Evolutionary conservation across 2,113 vertebrate species (phyloP), one percentile per base, ranked within the genome.

Genomic region (Trematocara zebra): DNA sequence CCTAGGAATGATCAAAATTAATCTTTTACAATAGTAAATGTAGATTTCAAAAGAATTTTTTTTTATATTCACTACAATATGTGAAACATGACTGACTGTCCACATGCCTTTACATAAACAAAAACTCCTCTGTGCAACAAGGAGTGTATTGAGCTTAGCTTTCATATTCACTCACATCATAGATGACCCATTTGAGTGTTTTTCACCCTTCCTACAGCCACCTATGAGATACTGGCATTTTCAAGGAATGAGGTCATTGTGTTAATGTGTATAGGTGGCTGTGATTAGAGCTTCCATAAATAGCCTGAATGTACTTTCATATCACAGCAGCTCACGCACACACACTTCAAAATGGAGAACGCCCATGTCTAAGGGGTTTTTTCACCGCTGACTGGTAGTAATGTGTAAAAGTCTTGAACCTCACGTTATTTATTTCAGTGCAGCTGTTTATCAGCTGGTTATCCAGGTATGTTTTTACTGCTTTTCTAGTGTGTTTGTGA

Each of bases 281-380:
- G 82, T 91, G 90, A 93, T 93, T 91, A 91, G 88, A 81, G 87
- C 76, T 69, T 84, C 94, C 94, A 94, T 93, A 91, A 92, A 94
- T 93, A 93, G 82, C 81, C 51, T 47, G 72, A 56, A 79, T 91
- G 88, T 88, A 91, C 91, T 92, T 84, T 78, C 87, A 92, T 89
- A 88, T 85, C 56, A 76, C 69, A 23, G 56, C 53, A 18, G 85
- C 76, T 91, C 81, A 51, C 11, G 85, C 23, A 78, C 72, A 52
- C 54, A 49, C 12, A 4, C 28, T 56, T 79, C 8, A 35, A 61
- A 85, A 85, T 33, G 49, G 57, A 84, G 23, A 18, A 31, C 2
- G 64, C 79, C 82, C 23, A 20, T 23, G 35, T 44, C 35, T n/a
- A 14, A 64, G 59, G 51, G 80, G 11, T n/a, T 40, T 59, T 76